phyloP scores from a whole-genome alignment of 2,888 invertebrate genomes.

The Desoria tigrina region DNA sequence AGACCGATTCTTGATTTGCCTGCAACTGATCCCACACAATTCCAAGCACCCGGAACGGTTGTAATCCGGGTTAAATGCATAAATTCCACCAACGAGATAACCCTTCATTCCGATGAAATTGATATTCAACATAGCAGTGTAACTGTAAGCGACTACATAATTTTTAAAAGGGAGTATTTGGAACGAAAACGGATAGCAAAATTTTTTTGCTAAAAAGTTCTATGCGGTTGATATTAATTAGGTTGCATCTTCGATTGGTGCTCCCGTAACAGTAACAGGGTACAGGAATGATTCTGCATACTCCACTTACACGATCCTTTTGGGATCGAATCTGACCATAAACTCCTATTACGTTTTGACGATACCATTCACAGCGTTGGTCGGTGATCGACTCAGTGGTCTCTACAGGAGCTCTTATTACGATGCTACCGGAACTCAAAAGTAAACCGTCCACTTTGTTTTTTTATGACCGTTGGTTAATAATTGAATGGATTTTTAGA shows the following conservation, averaged over 20 bases:
- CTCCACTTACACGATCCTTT: conserved; percentile 21
- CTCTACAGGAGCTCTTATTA: conserved; percentile 28
- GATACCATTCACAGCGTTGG: conserved; percentile 32
- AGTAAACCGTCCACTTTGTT: conserved; percentile 1
- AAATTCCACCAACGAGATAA: conserved; percentile 17
- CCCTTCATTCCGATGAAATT: conserved; percentile 25
- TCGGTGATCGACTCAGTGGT: conserved; percentile 22
- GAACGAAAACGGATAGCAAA: no score
- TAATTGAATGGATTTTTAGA: conserved; percentile 13
- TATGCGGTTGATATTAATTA: not conserved
- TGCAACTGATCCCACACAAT: conserved; percentile 2
- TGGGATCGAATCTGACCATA: conserved; percentile 16
- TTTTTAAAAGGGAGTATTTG: not conserved
- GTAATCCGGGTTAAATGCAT: conserved; percentile 16
- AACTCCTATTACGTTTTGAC: conserved; percentile 27
- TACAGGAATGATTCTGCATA: conserved; percentile 14
- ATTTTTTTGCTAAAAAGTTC: no score
- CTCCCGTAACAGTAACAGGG: conserved; percentile 8
- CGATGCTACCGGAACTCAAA: conserved; percentile 13
- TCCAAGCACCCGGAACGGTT: conserved; percentile 32
- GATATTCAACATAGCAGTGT: not conserved
- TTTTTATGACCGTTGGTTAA: not conserved
- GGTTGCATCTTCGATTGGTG: not conserved
- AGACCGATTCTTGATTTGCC: conserved; percentile 21
- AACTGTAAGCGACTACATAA: conserved; percentile 14